Evolutionary conservation across 2,888 invertebrate genomes (phyloP).

Genomic region (Tenthredo distinguenda): DNA sequence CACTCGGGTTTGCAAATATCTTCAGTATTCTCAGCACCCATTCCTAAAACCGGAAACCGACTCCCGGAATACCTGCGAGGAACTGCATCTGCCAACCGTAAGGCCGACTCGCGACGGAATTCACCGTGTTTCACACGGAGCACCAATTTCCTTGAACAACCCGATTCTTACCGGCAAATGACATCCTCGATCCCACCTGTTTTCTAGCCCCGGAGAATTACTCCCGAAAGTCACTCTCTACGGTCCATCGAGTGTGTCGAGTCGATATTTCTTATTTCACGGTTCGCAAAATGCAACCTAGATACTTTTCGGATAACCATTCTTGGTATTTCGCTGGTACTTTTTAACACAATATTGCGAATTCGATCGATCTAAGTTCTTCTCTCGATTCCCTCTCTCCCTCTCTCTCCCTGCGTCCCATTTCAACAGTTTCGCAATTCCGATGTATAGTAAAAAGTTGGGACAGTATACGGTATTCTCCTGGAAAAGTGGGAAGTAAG

Average conservation of each 20-base stretch:
- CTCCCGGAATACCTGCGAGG: not conserved
- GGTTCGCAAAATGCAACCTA: not conserved
- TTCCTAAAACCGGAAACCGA: not conserved
- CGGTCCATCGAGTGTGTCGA: not conserved
- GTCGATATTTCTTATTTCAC: slow-evolving; percentile 16
- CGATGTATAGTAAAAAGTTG: not conserved
- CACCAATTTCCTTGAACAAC: slow-evolving; percentile 35
- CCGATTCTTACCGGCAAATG: slow-evolving; percentile 4
- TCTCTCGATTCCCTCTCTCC: not conserved
- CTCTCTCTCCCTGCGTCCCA: not conserved
- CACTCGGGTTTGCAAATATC: slow-evolving; percentile 1
- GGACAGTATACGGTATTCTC: not conserved
- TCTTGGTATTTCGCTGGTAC: not conserved
- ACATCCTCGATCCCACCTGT: not conserved
- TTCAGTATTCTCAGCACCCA: not conserved
- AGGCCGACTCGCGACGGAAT: not conserved
- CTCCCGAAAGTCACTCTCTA: not conserved
- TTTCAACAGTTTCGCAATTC: not conserved
- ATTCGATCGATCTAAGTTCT: not conserved
- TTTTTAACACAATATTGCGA: not conserved
- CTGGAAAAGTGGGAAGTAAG: slow-evolving; percentile 9
- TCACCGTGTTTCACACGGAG: slow-evolving; percentile 9
- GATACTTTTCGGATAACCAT: not conserved
- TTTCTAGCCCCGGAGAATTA: not conserved
- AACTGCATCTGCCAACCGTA: not conserved